These are phyloP conservation scores for Pygoscelis antarcticus DNA, from an alignment of 2,113 vertebrate species.

Conservation along the genomic window DNA sequence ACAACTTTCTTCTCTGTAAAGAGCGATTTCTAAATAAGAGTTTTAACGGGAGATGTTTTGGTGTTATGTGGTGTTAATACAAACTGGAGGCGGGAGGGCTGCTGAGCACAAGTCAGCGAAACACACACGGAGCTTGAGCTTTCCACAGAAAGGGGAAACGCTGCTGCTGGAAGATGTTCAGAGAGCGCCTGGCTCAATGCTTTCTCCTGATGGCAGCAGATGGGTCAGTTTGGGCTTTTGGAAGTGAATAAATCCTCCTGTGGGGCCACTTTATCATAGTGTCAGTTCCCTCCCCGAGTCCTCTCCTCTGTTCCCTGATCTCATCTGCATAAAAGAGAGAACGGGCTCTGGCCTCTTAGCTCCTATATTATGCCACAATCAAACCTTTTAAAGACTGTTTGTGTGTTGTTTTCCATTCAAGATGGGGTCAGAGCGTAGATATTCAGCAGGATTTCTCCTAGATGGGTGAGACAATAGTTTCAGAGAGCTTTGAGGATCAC, in stretches of 20 bases:
- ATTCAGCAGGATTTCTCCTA: not conserved
- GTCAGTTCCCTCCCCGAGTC: not conserved
- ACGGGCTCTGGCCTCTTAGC: not conserved
- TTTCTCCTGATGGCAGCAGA: slow-evolving; percentile 19
- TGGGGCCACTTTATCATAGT: not conserved
- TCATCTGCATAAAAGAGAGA: slow-evolving; percentile 26
- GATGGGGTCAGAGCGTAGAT: not conserved
- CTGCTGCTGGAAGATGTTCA: not conserved
- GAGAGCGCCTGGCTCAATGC: not conserved
- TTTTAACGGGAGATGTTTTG: not conserved
- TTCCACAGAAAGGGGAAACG: not conserved
- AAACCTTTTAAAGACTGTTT: not conserved
- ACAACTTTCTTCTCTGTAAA: not conserved
- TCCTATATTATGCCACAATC: not conserved
- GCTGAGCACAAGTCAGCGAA: not conserved
- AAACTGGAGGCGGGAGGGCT: not conserved
- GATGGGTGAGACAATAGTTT: not conserved
- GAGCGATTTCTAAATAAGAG: not conserved
- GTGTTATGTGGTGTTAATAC: not conserved
- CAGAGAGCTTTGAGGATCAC: not conserved
- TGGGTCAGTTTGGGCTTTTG: not conserved
- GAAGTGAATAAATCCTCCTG: slow-evolving; percentile 1
- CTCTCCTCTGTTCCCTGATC: not conserved
- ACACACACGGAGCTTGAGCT: not conserved
- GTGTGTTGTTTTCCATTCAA: not conserved